These are phyloP conservation scores for Brenthis ino DNA, from an alignment of 2,888 invertebrate genomes.

Conservation along the genomic window DNA sequence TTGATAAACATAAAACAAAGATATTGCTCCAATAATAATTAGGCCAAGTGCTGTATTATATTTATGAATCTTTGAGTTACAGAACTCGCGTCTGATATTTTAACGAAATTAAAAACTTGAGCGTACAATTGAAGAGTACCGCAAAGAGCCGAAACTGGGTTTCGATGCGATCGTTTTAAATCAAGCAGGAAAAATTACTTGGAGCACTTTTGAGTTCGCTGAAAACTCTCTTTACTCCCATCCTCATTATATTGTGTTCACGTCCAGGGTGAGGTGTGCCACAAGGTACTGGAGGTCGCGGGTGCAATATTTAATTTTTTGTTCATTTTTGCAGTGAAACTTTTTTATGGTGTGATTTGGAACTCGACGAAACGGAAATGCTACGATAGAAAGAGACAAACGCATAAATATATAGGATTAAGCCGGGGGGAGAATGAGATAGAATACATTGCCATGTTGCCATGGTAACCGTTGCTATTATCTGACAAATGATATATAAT, in stretches of 20 bases:
- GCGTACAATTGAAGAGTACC: constrained; percentile 49
- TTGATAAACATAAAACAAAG: constrained; percentile 17
- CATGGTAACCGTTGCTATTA: too few species aligned
- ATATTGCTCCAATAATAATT: constrained; percentile 20
- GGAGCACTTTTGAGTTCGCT: constrained; percentile 70
- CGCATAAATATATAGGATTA: too few species aligned
- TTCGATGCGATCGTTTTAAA: constrained; percentile 69
- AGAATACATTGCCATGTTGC: too few species aligned
- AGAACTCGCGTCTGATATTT: constrained; percentile 31
- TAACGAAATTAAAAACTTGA: constrained; percentile 41
- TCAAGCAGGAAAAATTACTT: constrained; percentile 76
- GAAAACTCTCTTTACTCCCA: constrained; percentile 67
- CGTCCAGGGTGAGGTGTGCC: constrained; percentile 54
- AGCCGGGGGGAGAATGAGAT: too few species aligned
- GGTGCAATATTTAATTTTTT: background rate
- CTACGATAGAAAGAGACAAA: too few species aligned
- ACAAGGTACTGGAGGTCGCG: constrained; percentile 24
- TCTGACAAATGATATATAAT: too few species aligned
- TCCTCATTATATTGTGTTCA: constrained; percentile 78
- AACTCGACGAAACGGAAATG: too few species aligned
- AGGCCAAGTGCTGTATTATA: constrained; percentile 19
- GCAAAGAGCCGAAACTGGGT: constrained; percentile 59
- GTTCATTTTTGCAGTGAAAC: background rate
- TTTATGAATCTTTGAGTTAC: constrained; percentile 23
- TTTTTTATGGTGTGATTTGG: too few species aligned